Evolutionary conservation across 2,888 invertebrate genomes (phyloP).

Genomic region (Drosophila acutilabella): DNA sequence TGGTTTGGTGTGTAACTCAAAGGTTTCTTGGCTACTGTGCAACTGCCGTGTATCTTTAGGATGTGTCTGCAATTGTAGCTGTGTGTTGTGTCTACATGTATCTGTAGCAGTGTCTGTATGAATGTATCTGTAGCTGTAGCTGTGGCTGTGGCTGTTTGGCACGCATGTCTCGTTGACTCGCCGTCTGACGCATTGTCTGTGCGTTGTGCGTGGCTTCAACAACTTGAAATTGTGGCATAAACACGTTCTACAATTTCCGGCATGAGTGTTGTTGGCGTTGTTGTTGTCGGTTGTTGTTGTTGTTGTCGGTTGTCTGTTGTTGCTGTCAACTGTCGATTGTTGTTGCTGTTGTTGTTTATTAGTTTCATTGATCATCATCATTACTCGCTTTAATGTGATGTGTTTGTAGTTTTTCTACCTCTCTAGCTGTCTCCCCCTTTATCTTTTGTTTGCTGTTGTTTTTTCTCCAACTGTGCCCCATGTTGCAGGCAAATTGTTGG

Average conservation of each 20-base stretch:
- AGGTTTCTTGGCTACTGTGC: conserved; percentile 40
- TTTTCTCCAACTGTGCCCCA: conserved; percentile 4
- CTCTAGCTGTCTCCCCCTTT: not conserved
- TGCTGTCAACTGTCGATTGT: conserved; percentile 23
- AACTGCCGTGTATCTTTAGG: conserved; percentile 15
- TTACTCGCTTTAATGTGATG: conserved; percentile 50
- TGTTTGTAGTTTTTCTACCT: conserved; percentile 9
- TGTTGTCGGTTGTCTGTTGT: conserved; percentile 29
- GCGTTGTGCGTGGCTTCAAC: conserved; percentile 79
- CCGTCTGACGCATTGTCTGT: conserved; percentile 77
- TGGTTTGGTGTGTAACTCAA: conserved; percentile 18
- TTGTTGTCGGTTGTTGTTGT: conserved; percentile 11
- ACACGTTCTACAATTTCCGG: conserved; percentile 81
- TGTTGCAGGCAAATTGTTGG: conserved; percentile 12
- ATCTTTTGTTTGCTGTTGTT: conserved; percentile 6
- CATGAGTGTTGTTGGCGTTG: conserved; percentile 65
- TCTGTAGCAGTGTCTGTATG: conserved; percentile 13
- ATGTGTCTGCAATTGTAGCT: conserved; percentile 16
- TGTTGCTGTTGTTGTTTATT: conserved; percentile 56
- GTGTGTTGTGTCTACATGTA: too few species aligned
- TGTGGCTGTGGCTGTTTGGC: conserved; percentile 52
- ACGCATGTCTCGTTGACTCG: conserved; percentile 67
- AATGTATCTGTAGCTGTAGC: conserved; percentile 25
- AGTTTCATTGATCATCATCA: conserved; percentile 79
- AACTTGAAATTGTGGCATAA: conserved; percentile 81